Evolutionary conservation across 2,797 vertebrate species (phyloP).

Genomic region (Australoheros facetus): DNA sequence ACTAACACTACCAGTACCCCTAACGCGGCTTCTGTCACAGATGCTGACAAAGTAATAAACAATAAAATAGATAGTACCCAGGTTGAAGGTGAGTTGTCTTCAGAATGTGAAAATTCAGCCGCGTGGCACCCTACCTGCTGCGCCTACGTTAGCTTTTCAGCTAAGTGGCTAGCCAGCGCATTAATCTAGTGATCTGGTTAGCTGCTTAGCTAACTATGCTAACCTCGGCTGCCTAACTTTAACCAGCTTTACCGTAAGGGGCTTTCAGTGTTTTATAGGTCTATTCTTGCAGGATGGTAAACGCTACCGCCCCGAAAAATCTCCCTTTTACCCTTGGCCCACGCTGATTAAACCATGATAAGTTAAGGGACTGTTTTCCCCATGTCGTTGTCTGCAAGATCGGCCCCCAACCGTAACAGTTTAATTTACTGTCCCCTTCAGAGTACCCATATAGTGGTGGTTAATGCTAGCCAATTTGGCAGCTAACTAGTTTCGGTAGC

Average conservation of each 20-base stretch:
- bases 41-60: slow-evolving; percentile 84
- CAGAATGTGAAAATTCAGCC: slow-evolving; percentile 61
- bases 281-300: not conserved
- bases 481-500: not conserved
- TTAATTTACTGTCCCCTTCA: not conserved
- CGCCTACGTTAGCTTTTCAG: slow-evolving; percentile 57
- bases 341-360: not conserved
- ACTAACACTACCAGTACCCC: slow-evolving; percentile 57
- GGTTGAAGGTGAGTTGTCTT: slow-evolving; percentile 85
- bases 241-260: not conserved
- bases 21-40: slow-evolving; percentile 74
- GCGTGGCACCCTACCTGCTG: slow-evolving; percentile 35
- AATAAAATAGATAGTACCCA: slow-evolving; percentile 81
- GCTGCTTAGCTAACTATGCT: slow-evolving; percentile 48
- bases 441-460: not conserved
- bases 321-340: not conserved
- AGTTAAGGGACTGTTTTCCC: not conserved
- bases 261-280: not conserved
- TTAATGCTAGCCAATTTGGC: not conserved
- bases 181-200: slow-evolving; percentile 42
- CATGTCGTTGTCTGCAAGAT: not conserved
- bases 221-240: slow-evolving; percentile 8
- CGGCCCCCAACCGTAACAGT: not conserved
- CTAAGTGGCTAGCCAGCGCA: slow-evolving; percentile 59
- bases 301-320: not conserved